A percentile compares a stretch with the other conserved stretches of the same genome.
Evolutionary conservation across 2,113 vertebrate genomes (phyloP).

Genomic region (Eurystomus gularis): DNA sequence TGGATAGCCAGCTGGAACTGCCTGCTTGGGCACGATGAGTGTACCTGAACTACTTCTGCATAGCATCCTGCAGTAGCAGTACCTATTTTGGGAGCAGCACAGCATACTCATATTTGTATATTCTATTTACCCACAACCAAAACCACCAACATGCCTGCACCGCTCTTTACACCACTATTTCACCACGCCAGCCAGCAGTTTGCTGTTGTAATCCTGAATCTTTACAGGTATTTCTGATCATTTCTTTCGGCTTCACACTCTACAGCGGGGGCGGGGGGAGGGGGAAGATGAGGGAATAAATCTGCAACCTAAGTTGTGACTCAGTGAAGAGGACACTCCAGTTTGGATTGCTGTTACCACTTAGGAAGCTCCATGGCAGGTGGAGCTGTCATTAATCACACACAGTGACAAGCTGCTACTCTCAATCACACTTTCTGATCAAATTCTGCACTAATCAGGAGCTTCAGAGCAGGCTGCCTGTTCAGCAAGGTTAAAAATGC

Average conservation of each 20-base stretch:
- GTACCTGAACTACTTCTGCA: neutral
- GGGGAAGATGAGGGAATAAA: conserved; percentile 3
- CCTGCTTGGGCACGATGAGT: neutral
- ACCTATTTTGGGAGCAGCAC: neutral
- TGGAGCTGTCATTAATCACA: conserved; percentile 69
- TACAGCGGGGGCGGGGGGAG: too few species aligned
- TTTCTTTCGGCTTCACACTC: neutral
- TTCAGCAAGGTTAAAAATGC: conserved; percentile 59
- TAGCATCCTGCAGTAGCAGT: neutral
- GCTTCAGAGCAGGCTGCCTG: conserved; percentile 39
- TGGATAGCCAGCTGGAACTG: neutral
- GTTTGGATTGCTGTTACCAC: conserved; percentile 32
- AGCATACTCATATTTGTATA: neutral
- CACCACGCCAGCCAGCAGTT: neutral
- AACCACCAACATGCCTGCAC: neutral
- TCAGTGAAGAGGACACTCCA: conserved; percentile 11
- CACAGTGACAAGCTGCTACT: conserved; percentile 48
- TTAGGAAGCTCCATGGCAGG: conserved; percentile 49
- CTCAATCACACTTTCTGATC: conserved; percentile 66
- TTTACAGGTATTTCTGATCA: neutral
- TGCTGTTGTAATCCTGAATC: neutral
- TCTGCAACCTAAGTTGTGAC: neutral
- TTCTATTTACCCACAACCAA: neutral
- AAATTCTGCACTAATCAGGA: conserved; percentile 71
- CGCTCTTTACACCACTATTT: neutral